Evolutionary conservation across 2,888 invertebrate species (phyloP), one percentile per base, ranked within the genome.

Genomic region (Villa cingulata): DNA sequence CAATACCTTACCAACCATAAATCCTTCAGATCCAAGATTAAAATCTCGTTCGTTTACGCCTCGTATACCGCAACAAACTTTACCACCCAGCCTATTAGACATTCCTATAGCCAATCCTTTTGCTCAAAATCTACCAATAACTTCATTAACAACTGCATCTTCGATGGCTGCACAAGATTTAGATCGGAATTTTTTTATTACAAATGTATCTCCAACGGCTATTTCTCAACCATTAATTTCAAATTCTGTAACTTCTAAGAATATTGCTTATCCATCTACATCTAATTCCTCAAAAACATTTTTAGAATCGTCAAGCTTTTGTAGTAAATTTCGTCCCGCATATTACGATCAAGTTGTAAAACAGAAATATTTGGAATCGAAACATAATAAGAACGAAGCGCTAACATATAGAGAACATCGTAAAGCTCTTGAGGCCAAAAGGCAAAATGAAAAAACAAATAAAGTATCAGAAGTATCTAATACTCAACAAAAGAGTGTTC

Each of bases 361-460:
- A 41, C 52, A 55, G 37, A 59, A 59, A 45, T 62, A 62, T 48
- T 54, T 59, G 2, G 60, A 61, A 45, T 56, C 62, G 0, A 60
- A 59, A 45, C 58, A 56, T 44, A 53, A 56, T 16, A 60, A 59
- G 48, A 37, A 40, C 14, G 55, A 53, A 17, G 61, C 64, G 3
- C 54, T 57, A 3, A 65, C 65, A 0, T 66, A 66, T 48, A 53
- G 57, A 1, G 64, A 65, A 52, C 59, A 62, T 48, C 56, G 56
- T 14, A 55, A 61, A 49, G 61, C 62, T 4, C 43, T 46, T 6
- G 27, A 32, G 12, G 29, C 29, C 12, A 14, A 32, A 32, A 32
- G 12, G 12, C 29, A 12, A 3, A 32, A 32, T 12, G 29, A 32
- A 32, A 12, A 12, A 12, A 14, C 3, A 32, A 3, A 12, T 12